A percentile compares a stretch with the other conserved stretches of the same genome.
These are phyloP conservation scores for Ametastegia equiseti DNA, from an alignment of 2,888 invertebrate species.

Conservation along the genomic window DNA sequence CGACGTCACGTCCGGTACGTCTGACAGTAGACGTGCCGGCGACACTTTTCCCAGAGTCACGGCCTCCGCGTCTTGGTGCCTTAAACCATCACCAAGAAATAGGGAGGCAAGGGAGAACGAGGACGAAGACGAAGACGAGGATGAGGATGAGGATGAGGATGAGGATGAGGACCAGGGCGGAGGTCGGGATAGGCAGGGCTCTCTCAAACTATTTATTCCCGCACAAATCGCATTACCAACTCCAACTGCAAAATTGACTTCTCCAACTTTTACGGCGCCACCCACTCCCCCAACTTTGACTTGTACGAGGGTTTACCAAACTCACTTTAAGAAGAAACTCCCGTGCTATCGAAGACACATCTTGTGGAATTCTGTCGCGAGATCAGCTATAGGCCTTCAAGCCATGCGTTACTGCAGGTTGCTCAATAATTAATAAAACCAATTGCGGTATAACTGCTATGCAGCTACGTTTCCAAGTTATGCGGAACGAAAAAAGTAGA, in stretches of 20 bases:
- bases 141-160: background rate
- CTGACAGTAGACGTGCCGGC: constrained; percentile 67
- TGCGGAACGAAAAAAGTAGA: too few species aligned
- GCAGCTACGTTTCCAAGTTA: too few species aligned
- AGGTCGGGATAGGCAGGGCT: constrained; percentile 52
- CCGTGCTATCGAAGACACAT: constrained; percentile 31
- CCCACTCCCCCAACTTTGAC: constrained; percentile 70
- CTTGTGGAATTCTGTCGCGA: constrained; percentile 24
- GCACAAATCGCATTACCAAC: constrained; percentile 76
- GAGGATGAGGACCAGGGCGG: background rate
- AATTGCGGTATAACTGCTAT: background rate
- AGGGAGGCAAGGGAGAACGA: constrained; percentile 44
- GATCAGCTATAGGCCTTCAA: background rate
- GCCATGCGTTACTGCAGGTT: too few species aligned
- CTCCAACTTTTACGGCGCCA: constrained; percentile 71
- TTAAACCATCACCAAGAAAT: constrained; percentile 54
- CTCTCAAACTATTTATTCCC: constrained; percentile 72
- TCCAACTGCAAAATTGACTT: constrained; percentile 75
- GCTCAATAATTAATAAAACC: constrained; percentile 33
- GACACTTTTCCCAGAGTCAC: constrained; percentile 55
- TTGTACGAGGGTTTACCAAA: constrained; percentile 74
- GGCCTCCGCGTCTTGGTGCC: constrained; percentile 50
- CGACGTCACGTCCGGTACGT: constrained; percentile 70
- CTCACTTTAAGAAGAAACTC: constrained; percentile 75
- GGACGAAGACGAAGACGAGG: constrained; percentile 48